phyloP scores from a whole-genome alignment of 2,888 invertebrate species.

The Imbricaverruca yamaguchii region DNA sequence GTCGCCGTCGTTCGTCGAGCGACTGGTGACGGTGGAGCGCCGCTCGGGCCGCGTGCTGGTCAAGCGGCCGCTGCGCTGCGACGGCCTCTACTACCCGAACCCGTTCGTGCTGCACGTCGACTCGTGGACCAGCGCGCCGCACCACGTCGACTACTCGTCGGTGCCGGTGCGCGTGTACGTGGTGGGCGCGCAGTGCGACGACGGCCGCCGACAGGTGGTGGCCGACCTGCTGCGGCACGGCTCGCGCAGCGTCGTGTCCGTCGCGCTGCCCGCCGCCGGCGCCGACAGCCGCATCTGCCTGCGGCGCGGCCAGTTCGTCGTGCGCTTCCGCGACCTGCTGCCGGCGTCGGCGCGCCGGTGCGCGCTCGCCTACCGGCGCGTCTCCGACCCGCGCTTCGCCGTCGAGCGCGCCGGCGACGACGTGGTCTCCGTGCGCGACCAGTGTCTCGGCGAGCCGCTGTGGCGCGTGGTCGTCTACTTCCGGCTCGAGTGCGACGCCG shows the following conservation, averaged over 20 bases:
- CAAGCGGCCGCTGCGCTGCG: slow-evolving; percentile 62
- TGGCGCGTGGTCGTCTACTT: slow-evolving; percentile 72
- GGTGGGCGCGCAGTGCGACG: slow-evolving; percentile 34
- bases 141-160: slow-evolving; percentile 69
- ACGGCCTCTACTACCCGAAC: slow-evolving; percentile 72
- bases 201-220: slow-evolving; percentile 25
- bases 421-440: slow-evolving; percentile 66
- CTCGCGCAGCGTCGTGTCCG: slow-evolving; percentile 30
- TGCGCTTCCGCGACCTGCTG: slow-evolving; percentile 66
- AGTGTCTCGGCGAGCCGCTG: slow-evolving; percentile 70
- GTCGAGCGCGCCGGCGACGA: slow-evolving; percentile 73
- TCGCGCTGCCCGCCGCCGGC: slow-evolving; percentile 32
- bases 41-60: slow-evolving; percentile 67
- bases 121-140: slow-evolving; percentile 59
- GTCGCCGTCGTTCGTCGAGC: slow-evolving; percentile 73
- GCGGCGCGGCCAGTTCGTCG: slow-evolving; percentile 68
- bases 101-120: slow-evolving; percentile 80
- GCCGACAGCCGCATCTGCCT: slow-evolving; percentile 51
- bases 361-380: slow-evolving; percentile 26
- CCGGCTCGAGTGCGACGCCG: slow-evolving; percentile 35
- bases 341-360: slow-evolving; percentile 50
- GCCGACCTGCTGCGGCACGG: slow-evolving; percentile 29
- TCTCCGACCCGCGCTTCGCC: slow-evolving; percentile 32
- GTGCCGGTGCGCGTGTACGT: slow-evolving; percentile 67
- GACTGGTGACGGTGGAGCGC: slow-evolving; percentile 64